A percentile compares a stretch with the other conserved stretches of the same genome.
Conservation (phyloP, 2,797 vertebrate genomes). For the Okamejei kenojei region DNA sequence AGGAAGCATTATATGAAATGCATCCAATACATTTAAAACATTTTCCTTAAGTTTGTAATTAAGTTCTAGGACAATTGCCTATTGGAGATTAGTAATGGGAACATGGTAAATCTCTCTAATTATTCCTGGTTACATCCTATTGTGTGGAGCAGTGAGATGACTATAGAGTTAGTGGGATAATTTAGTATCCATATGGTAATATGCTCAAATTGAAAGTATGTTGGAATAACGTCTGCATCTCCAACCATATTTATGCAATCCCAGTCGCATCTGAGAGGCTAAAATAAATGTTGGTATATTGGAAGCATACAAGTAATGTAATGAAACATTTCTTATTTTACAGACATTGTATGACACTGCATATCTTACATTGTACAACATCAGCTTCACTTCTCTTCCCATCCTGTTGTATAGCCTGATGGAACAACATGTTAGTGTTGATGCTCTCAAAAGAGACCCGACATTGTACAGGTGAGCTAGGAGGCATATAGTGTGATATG, state of each 20-base stretch:
- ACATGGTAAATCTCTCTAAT: neutral
- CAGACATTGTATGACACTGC: slow-evolving; percentile 94
- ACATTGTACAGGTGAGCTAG: slow-evolving; percentile 74
- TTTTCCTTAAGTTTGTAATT: neutral
- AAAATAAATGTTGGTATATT: too few relatives aligned
- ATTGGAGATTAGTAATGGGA: neutral
- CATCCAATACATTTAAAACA: too few relatives aligned
- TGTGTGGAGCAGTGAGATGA: neutral
- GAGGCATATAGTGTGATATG: neutral
- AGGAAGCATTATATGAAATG: too few relatives aligned
- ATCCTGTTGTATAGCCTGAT: slow-evolving; percentile 90
- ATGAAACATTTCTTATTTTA: slow-evolving; percentile 39
- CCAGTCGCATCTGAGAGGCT: neutral
- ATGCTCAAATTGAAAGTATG: neutral
- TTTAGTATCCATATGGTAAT: neutral
- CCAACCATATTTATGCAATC: neutral
- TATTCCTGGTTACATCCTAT: neutral
- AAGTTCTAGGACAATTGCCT: neutral
- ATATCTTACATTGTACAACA: slow-evolving; percentile 95
- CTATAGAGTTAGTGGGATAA: neutral
- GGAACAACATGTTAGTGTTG: slow-evolving; percentile 85
- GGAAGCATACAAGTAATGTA: neutral
- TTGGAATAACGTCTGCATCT: neutral
- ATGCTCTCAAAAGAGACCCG: slow-evolving; percentile 84
- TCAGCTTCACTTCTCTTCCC: slow-evolving; percentile 96